Percentiles rank a stretch among this genome's conserved stretches.
These are phyloP conservation scores for Drosophila paranaensis DNA, from an alignment of 2,888 invertebrate genomes.

Conservation along the genomic window DNA sequence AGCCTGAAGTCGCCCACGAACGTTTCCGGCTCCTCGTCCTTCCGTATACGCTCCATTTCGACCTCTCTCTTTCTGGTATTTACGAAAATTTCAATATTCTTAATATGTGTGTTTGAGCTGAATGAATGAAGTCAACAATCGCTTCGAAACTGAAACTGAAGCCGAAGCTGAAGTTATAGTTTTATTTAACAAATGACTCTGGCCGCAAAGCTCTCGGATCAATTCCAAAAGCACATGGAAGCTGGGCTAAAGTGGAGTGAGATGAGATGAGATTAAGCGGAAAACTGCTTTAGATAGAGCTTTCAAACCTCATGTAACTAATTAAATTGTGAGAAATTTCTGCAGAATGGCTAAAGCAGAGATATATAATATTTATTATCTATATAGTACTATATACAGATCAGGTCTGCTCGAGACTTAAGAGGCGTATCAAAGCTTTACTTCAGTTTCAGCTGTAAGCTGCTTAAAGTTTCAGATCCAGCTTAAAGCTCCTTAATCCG, in stretches of 20 bases:
- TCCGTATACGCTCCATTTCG: slow-evolving; percentile 17
- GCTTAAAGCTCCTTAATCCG: neutral
- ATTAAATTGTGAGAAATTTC: too few species aligned
- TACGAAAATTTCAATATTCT: neutral
- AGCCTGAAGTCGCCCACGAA: slow-evolving; percentile 97
- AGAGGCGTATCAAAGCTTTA: neutral
- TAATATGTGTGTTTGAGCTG: neutral
- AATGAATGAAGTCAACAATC: neutral
- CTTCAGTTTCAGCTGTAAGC: neutral
- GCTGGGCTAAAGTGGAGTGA: neutral
- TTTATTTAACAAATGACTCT: neutral
- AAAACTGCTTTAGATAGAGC: neutral
- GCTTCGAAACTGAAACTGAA: neutral
- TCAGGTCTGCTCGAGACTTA: neutral
- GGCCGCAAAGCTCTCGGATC: neutral
- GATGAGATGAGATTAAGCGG: neutral
- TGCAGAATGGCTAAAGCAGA: too few species aligned
- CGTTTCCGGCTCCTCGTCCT: slow-evolving; percentile 86
- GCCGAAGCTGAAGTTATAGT: neutral
- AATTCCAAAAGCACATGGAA: neutral
- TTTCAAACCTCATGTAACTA: neutral
- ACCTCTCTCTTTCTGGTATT: neutral
- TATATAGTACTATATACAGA: too few species aligned
- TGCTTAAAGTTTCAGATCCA: neutral
- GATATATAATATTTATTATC: too few species aligned